Evolutionary conservation across 2,888 invertebrate species (phyloP), one percentile per base, ranked within the genome.

Genomic region (Aleiodes testaceus): DNA sequence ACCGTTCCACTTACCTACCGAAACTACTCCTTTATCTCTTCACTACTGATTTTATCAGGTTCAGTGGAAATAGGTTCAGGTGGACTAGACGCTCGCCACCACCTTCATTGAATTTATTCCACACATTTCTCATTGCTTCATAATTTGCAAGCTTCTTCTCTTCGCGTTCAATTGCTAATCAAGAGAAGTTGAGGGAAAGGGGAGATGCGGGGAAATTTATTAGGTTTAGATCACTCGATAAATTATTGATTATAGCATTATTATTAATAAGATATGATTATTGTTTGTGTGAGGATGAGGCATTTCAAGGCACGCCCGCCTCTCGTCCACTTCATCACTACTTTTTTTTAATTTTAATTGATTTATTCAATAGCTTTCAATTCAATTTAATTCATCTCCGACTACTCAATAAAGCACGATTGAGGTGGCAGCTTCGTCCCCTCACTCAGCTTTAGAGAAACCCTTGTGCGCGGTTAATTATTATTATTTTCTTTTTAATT

Each of bases 231-330:
- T 78, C 70, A 78, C 78, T 73, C 72, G 69, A 77, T 73, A 75
- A 75, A 77, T 77, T 73, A 78, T 76, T 72, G 59, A 73, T 75
- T 74, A 74, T 65, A 72, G 66, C 45, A 74, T 77, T 74, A 79
- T 77, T 73, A 47, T 71, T 72, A 66, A 67, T 74, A 66, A 79
- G 84, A 84, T 84, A 85, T 84, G 84, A 83, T 84, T 81, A 83
- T 83, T 83, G 80, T 83, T 69, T 84, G 79, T 81, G 77, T 84
- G 79, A 79, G 83, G 81, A 79, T 82, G 82, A 83, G 82, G 81
- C 82, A 81, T 82, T 79, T 81, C 82, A 84, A 85, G 85, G 84
- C 84, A 84, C 84, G 80, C 84, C 83, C 83, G 79, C 81, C 79
- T 75, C 74, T 73, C 75, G 63, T 72, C 68, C 69, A 36, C 72